phyloP scores from a whole-genome alignment of 2,888 invertebrate species.

The Lepidochrysops patricia region DNA sequence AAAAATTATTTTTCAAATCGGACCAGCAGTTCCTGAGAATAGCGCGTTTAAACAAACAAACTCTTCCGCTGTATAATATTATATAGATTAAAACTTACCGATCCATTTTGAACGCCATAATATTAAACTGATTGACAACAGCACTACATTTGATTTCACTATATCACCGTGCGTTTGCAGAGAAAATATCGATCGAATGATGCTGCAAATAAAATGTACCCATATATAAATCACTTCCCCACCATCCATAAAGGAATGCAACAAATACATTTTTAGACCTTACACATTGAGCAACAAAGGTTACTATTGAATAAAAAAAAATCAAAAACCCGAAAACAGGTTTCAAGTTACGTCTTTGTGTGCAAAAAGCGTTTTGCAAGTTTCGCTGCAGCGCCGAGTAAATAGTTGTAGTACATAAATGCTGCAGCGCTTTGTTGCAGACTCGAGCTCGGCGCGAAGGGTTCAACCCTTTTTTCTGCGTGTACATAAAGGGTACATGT shows the following conservation, averaged over 20 bases:
- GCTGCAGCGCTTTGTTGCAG: constrained; percentile 47
- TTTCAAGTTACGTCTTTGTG: constrained; percentile 27
- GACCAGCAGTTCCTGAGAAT: too few species aligned
- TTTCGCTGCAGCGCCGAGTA: constrained; percentile 26
- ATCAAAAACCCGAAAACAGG: constrained; percentile 22
- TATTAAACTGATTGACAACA: not conserved
- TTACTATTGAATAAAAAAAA: constrained; percentile 16
- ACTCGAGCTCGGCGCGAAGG: constrained; percentile 51
- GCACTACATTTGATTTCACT: constrained; percentile 3
- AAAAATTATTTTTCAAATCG: too few species aligned
- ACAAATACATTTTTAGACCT: constrained; percentile 8
- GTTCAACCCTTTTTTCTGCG: constrained; percentile 42
- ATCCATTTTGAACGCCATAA: not conserved
- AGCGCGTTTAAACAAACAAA: too few species aligned
- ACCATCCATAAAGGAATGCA: not conserved
- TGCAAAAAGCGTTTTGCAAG: constrained; percentile 28
- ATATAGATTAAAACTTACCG: not conserved
- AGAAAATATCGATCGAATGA: constrained; percentile 26
- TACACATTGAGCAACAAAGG: constrained; percentile 14
- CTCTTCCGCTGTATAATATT: too few species aligned
- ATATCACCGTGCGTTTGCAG: constrained; percentile 21
- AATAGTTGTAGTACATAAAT: constrained; percentile 33
- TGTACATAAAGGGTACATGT: constrained; percentile 17
- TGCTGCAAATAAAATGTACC: constrained; percentile 16
- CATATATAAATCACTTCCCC: constrained; percentile 29